phyloP scores from a whole-genome alignment of 2,888 invertebrate species.

The Teleogryllus oceanicus region DNA sequence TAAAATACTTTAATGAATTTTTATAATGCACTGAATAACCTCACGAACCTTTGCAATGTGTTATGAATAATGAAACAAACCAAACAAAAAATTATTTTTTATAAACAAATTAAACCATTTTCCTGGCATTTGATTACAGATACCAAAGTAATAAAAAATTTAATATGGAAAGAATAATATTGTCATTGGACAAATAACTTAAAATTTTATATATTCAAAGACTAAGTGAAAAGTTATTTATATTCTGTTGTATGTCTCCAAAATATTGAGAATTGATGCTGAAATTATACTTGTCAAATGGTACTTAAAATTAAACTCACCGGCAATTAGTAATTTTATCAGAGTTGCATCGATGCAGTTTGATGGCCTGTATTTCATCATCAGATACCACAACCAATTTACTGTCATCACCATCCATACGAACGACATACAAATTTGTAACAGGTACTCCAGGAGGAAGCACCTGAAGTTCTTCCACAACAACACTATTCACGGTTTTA shows the following conservation, averaged over 20 bases:
- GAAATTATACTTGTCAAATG: not conserved
- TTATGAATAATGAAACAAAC: not conserved
- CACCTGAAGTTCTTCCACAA: constrained; percentile 81
- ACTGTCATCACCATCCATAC: constrained; percentile 63
- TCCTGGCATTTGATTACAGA: too few species aligned
- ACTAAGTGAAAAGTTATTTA: not conserved
- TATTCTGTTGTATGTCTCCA: not conserved
- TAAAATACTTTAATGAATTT: too few species aligned
- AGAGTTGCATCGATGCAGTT: constrained; percentile 75
- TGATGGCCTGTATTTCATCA: constrained; percentile 78
- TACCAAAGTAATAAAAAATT: constrained; percentile 18
- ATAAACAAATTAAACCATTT: too few species aligned
- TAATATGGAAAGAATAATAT: constrained; percentile 20
- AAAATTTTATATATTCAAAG: not conserved
- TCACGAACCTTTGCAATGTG: not conserved
- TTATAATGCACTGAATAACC: not conserved
- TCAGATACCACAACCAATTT: constrained; percentile 86
- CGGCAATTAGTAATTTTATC: constrained; percentile 42
- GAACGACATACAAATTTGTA: constrained; percentile 68
- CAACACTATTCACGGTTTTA: constrained; percentile 62
- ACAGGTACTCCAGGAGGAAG: constrained; percentile 66
- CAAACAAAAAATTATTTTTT: not conserved
- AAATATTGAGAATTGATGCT: not conserved
- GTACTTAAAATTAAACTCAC: constrained; percentile 37
- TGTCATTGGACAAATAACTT: too few species aligned